Percentiles rank a stretch among this genome's conserved stretches.
phyloP scores from a whole-genome alignment of 1,140 invertebrate genomes.

The Pseudobourletiella spinata region DNA sequence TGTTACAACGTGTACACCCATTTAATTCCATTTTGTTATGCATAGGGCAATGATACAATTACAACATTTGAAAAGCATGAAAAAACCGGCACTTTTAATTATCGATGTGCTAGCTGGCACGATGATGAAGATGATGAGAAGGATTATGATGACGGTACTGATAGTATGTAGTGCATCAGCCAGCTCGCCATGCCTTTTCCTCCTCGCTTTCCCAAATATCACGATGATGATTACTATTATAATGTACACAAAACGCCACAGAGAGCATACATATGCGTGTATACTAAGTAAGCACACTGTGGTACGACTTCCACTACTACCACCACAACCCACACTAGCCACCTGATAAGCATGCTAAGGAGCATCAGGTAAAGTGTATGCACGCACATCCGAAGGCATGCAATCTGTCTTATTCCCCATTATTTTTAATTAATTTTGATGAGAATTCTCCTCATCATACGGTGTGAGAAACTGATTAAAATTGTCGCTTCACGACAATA shows the following conservation, averaged over 20 bases:
- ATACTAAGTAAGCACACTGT: no score
- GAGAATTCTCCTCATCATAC: constrained; percentile 6
- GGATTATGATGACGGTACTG: background rate
- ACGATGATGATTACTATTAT: no score
- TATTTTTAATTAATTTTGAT: constrained; percentile 17
- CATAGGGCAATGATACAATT: background rate
- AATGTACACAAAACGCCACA: no score
- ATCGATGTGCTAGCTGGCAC: background rate
- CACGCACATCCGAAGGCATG: background rate
- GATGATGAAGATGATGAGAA: background rate
- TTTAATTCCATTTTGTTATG: background rate
- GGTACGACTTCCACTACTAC: no score
- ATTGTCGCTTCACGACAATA: constrained; percentile 12
- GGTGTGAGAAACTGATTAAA: constrained; percentile 16
- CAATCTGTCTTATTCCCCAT: background rate
- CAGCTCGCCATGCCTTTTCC: no score
- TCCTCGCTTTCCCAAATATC: no score
- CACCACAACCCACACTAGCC: no score
- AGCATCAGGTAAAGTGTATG: background rate
- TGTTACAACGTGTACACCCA: background rate
- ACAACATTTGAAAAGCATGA: background rate
- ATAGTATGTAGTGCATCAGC: no score
- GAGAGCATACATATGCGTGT: no score
- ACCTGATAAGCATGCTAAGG: no score
- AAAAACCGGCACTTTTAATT: constrained; percentile 3